Conservation (phyloP, 2,888 invertebrate species). For the Tetranychus piercei region DNA sequence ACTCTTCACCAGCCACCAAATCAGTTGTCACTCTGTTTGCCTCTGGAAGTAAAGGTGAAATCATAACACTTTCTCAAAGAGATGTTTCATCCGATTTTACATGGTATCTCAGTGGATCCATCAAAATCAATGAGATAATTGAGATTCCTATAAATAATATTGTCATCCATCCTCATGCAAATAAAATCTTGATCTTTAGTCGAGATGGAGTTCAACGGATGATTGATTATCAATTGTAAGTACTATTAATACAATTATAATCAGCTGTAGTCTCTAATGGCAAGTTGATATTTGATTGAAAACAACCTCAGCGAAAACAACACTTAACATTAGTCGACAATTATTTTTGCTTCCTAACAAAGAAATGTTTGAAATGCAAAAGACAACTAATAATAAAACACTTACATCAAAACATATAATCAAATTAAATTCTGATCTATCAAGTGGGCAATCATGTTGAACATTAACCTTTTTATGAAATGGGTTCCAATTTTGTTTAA, state of each 20-base stretch:
- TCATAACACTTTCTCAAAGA: background rate
- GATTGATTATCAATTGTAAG: constrained; percentile 9
- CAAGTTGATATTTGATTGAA: background rate
- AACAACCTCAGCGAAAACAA: too few species aligned
- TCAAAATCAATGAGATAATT: constrained; percentile 1
- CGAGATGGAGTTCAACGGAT: constrained; percentile 12
- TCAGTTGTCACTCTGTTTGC: background rate
- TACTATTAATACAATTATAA: background rate
- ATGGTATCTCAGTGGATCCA: background rate
- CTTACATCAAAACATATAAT: too few species aligned
- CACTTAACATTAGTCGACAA: too few species aligned
- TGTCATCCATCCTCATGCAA: background rate
- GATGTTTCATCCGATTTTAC: background rate
- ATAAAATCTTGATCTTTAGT: constrained; percentile 6
- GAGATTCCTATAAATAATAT: constrained; percentile 8
- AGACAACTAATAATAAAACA: too few species aligned
- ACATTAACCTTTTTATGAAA: too few species aligned
- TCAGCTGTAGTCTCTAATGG: background rate
- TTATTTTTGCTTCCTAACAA: too few species aligned
- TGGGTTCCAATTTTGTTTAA: too few species aligned
- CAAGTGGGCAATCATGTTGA: too few species aligned
- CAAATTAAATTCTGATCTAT: too few species aligned
- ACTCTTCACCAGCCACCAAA: background rate
- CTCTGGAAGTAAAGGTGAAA: constrained; percentile 1
- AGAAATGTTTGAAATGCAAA: too few species aligned